Conservation (phyloP, 2,797 vertebrate genomes). For the Urocyon cinereoargenteus region DNA sequence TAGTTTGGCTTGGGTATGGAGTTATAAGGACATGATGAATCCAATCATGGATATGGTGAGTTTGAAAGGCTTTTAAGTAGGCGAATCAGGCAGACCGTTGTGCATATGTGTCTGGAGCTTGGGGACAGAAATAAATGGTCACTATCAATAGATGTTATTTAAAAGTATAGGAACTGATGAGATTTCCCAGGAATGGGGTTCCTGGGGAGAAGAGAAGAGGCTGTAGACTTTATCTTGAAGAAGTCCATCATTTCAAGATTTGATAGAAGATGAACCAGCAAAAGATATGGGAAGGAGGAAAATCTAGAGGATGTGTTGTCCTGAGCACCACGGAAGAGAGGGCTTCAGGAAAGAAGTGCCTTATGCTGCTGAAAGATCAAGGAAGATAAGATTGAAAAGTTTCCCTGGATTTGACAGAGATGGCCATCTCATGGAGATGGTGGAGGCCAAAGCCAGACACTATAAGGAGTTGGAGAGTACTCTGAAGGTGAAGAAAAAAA, state of each 20-base stretch:
- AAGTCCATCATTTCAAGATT: neutral
- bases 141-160: neutral
- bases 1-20: neutral
- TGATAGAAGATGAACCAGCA: neutral
- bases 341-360: neutral
- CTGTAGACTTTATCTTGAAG: neutral
- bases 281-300: neutral
- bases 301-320: neutral
- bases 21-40: neutral
- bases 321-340: neutral
- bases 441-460: neutral
- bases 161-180: neutral
- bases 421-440: neutral
- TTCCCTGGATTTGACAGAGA: neutral
- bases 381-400: neutral
- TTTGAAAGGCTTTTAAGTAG: neutral
- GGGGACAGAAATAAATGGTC: neutral
- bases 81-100: neutral
- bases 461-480: neutral
- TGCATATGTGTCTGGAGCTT: neutral
- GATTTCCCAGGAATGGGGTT: neutral
- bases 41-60: neutral
- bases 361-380: neutral
- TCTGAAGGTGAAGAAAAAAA: neutral
- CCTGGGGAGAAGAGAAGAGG: neutral